Base-by-base conservation (phyloP, 2,888 invertebrate species). In the Trypoxylon attenuatum region DNA sequence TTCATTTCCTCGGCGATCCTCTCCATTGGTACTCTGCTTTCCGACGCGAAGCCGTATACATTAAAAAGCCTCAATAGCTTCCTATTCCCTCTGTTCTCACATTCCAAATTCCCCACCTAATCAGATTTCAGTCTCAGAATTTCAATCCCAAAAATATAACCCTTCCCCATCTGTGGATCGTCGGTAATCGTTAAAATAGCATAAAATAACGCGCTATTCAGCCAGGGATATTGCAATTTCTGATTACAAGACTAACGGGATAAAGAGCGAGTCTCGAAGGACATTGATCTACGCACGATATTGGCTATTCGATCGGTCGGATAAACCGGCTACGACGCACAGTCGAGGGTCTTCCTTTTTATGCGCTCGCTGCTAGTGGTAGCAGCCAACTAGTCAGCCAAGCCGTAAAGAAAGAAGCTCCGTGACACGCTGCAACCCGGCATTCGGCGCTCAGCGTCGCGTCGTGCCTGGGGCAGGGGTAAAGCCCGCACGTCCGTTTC, bases 271-370 rank as follows among this genome's bases (percentile, higher is more conserved):
- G 69, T 81, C 82, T 79, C 78, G 56, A 57, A 77, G 79, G 81
- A 82, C 79, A 74, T 79, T 66, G 72, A 69, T 71, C 72, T 69
- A 45, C 46, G 23, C 29, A 41, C 54, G 60, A 42, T 72, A 71
- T 66, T 59, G 60, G 10, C 45, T 16, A 45, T 19, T 49, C 39
- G 47, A 63, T 63, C 52, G 19, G 16, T 41, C 16, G 69, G 39
- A 60, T 64, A 71, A 75, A 72, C 76, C 65, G 67, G 59, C 63
- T 41, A 39, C 63, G 66, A 67, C 1, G 62, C 59, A 33, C 42
- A 47, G 57, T 52, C 58, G 64, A 60, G 71, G 78, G 82, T 81
- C 81, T 83, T 83, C 83, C 80, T 81, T 83, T 82, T 83, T 78
- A 82, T 74, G 68, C 76, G 72, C 57, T 57, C 59, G 51, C 51